Evolutionary conservation across 2,797 vertebrate genomes (phyloP).

Genomic region (Lacerta bilineata): DNA sequence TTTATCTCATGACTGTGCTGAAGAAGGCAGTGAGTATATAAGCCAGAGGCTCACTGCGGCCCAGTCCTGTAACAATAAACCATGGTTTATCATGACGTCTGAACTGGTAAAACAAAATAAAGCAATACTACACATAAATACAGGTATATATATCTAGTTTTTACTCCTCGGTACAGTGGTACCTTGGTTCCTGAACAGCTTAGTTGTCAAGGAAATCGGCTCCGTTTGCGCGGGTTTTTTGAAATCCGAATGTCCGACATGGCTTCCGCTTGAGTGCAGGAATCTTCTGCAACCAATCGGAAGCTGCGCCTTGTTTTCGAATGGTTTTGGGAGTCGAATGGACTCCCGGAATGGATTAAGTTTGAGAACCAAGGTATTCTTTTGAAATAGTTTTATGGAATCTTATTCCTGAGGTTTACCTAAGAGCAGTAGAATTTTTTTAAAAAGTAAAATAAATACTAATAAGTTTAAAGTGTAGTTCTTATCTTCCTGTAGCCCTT

Average conservation of each 20-base stretch:
- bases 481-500: background rate
- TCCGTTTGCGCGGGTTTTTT: no score
- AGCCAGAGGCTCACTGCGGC: no score
- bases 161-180: background rate
- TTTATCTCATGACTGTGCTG: background rate
- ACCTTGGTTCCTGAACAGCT: no score
- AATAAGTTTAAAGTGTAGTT: background rate
- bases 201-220: no score
- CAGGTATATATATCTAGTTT: no score
- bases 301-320: no score
- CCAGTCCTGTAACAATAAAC: no score
- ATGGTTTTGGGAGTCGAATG: no score
- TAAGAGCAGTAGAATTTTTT: background rate
- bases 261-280: no score
- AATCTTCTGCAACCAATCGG: no score
- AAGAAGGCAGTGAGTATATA: background rate
- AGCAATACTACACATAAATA: background rate
- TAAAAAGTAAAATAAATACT: background rate
- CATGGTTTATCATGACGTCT: background rate
- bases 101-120: background rate
- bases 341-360: no score
- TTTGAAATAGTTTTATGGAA: background rate
- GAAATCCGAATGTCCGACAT: rapidly evolving
- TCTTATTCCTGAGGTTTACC: background rate
- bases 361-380: background rate